Percentiles rank a stretch among this genome's conserved stretches.
Conservation (phyloP, 2,113 vertebrate species). For the Poeciliopsis retropinna region DNA sequence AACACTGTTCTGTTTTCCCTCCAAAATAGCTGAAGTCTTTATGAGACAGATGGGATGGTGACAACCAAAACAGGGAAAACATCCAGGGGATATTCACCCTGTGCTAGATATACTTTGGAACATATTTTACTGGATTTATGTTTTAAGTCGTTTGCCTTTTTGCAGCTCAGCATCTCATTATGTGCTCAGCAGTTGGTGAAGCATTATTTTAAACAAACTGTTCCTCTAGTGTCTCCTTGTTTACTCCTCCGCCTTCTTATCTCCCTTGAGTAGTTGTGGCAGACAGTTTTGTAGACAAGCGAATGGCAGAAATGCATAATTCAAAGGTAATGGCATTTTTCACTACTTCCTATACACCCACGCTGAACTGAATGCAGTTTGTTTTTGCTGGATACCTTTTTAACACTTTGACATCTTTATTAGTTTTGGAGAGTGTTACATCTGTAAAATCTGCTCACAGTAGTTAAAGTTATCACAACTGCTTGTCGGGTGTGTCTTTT, state of each 20-base stretch:
- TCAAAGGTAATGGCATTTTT: conserved; percentile 28
- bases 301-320: conserved; percentile 28
- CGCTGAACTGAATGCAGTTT: conserved; percentile 16
- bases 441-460: neutral
- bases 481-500: neutral
- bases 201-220: conserved; percentile 36
- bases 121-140: conserved; percentile 18
- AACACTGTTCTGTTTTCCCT: neutral
- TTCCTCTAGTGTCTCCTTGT: conserved; percentile 11
- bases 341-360: conserved; percentile 3
- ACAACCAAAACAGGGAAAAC: conserved; percentile 8
- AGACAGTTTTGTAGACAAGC: conserved; percentile 28
- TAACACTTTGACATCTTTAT: neutral
- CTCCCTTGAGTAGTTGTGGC: conserved; percentile 36
- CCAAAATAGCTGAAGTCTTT: conserved; percentile 28
- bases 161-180: conserved; percentile 38
- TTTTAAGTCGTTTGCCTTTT: conserved; percentile 41
- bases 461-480: neutral
- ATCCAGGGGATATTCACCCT: conserved; percentile 29
- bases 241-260: conserved; percentile 11
- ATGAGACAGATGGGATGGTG: conserved; percentile 43
- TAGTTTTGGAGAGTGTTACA: neutral
- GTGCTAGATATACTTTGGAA: conserved; percentile 12
- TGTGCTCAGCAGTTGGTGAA: conserved; percentile 50
- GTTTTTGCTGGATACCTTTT: neutral